phyloP scores from a whole-genome alignment of 2,888 invertebrate genomes.

The Hoplodrina ambigua region DNA sequence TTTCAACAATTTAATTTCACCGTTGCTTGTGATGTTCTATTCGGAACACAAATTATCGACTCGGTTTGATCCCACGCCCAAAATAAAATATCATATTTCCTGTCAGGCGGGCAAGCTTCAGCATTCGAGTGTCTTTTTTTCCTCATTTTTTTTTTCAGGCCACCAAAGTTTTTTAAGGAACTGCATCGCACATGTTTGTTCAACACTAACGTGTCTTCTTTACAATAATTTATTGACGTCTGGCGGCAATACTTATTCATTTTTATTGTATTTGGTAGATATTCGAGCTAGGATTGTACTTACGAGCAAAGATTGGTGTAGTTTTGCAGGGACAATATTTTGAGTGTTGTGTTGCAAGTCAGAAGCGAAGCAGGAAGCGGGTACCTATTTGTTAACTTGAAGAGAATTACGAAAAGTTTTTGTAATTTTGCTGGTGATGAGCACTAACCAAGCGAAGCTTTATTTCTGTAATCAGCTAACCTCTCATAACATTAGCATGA shows the following conservation, averaged over 20 bases:
- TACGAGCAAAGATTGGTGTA: slow-evolving; percentile 12
- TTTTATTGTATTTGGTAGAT: slow-evolving; percentile 39
- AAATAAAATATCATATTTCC: slow-evolving; percentile 91
- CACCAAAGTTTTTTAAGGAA: slow-evolving; percentile 85
- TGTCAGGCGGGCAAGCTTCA: slow-evolving; percentile 87
- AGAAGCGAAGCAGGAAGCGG: slow-evolving; percentile 1
- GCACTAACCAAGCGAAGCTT: not conserved
- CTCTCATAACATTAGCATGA: not conserved
- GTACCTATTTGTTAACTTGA: not conserved
- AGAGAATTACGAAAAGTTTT: not conserved
- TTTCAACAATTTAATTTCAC: slow-evolving; percentile 85
- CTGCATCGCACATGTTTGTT: slow-evolving; percentile 88
- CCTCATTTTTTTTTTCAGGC: slow-evolving; percentile 79
- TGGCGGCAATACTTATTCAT: slow-evolving; percentile 45
- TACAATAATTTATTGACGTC: slow-evolving; percentile 72
- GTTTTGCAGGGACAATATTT: slow-evolving; percentile 39
- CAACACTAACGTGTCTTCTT: slow-evolving; percentile 84
- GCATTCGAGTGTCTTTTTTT: slow-evolving; percentile 86
- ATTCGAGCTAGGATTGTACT: slow-evolving; percentile 27
- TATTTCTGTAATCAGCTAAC: not conserved
- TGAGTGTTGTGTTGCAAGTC: not conserved
- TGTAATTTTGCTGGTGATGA: not conserved
- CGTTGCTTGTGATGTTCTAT: slow-evolving; percentile 85
- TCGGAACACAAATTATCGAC: slow-evolving; percentile 89
- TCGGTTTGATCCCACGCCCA: slow-evolving; percentile 90